These are phyloP conservation scores for Marcusenius ussheri DNA, from an alignment of 2,113 vertebrate genomes.

Conservation along the genomic window DNA sequence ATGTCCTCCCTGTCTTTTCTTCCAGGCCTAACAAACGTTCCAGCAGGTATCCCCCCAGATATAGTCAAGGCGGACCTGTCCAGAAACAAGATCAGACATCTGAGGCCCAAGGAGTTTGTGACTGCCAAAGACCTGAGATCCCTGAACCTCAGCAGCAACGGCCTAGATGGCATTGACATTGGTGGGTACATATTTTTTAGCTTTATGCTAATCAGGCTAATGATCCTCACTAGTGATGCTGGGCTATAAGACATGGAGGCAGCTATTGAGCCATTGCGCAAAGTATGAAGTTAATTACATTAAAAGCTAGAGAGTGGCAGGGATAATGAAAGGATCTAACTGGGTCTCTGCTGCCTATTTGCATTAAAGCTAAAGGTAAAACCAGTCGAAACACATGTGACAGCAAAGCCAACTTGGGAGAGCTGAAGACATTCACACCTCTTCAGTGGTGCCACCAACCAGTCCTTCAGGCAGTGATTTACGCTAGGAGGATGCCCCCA, in stretches of 20 bases:
- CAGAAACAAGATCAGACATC: constrained; percentile 76
- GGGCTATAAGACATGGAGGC: not conserved
- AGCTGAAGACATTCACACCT: not conserved
- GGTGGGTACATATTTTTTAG: constrained; percentile 58
- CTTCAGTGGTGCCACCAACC: not conserved
- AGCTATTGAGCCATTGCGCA: not conserved
- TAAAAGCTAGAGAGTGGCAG: not conserved
- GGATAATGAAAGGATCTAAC: not conserved
- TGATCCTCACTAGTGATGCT: not conserved
- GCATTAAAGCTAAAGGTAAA: not conserved
- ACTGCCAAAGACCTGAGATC: constrained; percentile 79
- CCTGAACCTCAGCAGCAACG: constrained; percentile 86
- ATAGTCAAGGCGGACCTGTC: constrained; percentile 86
- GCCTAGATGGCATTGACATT: constrained; percentile 74
- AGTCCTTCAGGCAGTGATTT: not conserved
- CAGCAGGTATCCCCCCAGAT: constrained; percentile 76
- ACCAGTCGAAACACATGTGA: not conserved
- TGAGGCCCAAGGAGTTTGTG: constrained; percentile 79
- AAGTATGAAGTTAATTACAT: not conserved
- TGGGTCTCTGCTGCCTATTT: not conserved
- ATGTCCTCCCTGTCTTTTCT: not conserved
- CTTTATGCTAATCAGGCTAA: not conserved
- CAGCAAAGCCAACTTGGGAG: not conserved
- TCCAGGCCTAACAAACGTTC: constrained; percentile 79
- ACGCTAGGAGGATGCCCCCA: not conserved